Evolutionary conservation across 2,888 invertebrate genomes (phyloP).

Genomic region (Macaria notata): DNA sequence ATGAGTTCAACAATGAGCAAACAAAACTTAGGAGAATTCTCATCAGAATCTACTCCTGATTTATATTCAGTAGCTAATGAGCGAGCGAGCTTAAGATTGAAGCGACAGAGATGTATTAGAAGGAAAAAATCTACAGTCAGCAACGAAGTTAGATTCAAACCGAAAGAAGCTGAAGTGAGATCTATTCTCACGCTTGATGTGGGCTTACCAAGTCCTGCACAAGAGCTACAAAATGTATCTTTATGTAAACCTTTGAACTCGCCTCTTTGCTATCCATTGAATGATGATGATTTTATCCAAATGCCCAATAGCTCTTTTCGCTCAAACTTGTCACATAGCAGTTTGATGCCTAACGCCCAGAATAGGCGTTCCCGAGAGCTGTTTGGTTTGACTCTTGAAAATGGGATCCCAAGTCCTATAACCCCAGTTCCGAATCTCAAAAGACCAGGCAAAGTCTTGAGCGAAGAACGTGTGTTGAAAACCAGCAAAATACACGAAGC

Average conservation of each 20-base stretch:
- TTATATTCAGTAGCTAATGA: conserved; percentile 53
- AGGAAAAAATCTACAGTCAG: conserved; percentile 76
- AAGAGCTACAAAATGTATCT: conserved; percentile 61
- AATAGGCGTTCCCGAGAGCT: conserved; percentile 62
- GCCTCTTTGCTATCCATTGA: conserved; percentile 47
- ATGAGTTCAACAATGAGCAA: conserved; percentile 56
- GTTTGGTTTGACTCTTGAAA: conserved; percentile 72
- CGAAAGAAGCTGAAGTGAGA: conserved; percentile 48
- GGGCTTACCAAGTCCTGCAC: conserved; percentile 70
- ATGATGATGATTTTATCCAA: conserved; percentile 39
- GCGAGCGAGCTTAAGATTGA: conserved; percentile 63
- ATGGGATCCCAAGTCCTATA: conserved; percentile 79
- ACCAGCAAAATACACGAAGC: conserved; percentile 79
- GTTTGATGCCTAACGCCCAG: conserved; percentile 58
- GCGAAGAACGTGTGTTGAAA: conserved; percentile 72
- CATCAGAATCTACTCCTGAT: conserved; percentile 70
- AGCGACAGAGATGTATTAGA: conserved; percentile 82
- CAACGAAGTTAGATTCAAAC: conserved; percentile 63
- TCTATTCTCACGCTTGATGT: conserved; percentile 66
- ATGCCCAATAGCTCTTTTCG: conserved; percentile 48
- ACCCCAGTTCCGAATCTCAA: conserved; percentile 70
- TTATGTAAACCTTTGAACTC: conserved; percentile 59
- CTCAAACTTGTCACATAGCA: conserved; percentile 71
- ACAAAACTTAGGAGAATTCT: conserved; percentile 48
- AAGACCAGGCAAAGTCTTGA: conserved; percentile 66